Conservation (phyloP, 2,797 vertebrate species). For the Decapterus maruadsi region DNA sequence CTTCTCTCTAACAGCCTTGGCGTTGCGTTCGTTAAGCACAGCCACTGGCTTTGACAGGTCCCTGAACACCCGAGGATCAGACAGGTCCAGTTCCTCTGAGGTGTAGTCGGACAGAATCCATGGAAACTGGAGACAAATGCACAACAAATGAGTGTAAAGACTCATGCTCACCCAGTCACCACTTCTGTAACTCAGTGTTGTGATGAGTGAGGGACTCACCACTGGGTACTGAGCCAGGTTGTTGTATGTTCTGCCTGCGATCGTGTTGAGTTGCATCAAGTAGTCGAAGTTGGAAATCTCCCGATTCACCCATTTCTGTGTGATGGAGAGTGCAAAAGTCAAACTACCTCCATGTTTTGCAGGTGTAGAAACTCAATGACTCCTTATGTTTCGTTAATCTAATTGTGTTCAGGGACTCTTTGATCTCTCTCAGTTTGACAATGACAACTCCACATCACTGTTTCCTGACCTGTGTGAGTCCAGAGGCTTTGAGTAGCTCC, state of each 20-base stretch:
- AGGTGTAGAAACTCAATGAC: background rate
- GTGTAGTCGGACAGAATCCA: constrained; percentile 96
- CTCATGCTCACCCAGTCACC: background rate
- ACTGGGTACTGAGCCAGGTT: constrained; percentile 97
- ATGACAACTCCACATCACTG: background rate
- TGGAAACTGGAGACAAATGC: constrained; percentile 88
- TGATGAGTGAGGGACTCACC: constrained; percentile 79
- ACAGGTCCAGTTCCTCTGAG: constrained; percentile 94
- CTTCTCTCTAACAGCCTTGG: constrained; percentile 94
- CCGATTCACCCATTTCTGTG: constrained; percentile 97
- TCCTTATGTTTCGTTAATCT: background rate
- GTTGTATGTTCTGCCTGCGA: constrained; percentile 97
- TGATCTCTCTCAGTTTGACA: background rate
- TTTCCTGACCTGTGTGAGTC: constrained; percentile 91
- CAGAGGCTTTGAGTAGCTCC: constrained; percentile 95
- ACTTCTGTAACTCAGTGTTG: background rate
- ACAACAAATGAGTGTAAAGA: background rate
- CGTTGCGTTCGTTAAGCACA: constrained; percentile 94
- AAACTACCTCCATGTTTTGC: too few species aligned
- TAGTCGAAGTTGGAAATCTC: constrained; percentile 99
- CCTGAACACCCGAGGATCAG: constrained; percentile 92
- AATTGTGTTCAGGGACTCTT: background rate
- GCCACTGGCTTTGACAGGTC: constrained; percentile 97
- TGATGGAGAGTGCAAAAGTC: background rate
- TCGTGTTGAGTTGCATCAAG: constrained; percentile 98